phyloP scores from a whole-genome alignment of 2,888 invertebrate genomes.

The Apodemia zela region DNA sequence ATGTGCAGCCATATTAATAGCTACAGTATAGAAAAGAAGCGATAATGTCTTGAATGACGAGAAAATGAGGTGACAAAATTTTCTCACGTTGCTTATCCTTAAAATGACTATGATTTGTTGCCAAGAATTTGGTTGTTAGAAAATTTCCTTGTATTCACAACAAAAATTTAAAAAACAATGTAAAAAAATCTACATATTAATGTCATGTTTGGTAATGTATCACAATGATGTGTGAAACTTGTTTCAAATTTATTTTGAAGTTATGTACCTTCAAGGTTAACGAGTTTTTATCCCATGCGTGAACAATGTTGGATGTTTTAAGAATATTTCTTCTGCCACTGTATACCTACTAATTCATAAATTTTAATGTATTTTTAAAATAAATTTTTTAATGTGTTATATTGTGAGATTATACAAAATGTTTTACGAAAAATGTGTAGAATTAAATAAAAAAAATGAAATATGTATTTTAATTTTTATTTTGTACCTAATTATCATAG shows the following conservation, averaged over 20 bases:
- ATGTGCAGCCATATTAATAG: no score
- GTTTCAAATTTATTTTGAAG: not conserved
- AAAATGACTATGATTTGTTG: no score
- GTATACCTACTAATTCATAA: constrained; percentile 8
- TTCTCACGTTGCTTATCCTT: no score
- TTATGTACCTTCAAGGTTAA: not conserved
- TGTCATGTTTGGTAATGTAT: not conserved
- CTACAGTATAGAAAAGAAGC: no score
- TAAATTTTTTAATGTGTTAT: constrained; percentile 18
- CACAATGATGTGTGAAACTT: not conserved
- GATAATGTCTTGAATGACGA: no score
- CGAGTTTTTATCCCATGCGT: not conserved
- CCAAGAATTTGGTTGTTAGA: no score
- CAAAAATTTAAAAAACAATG: not conserved
- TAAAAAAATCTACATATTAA: not conserved
- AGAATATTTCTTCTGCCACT: constrained; percentile 2
- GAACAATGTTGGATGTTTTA: not conserved
- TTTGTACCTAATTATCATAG: not conserved
- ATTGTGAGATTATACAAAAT: constrained; percentile 21
- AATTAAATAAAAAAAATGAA: constrained; percentile 17
- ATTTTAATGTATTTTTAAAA: constrained; percentile 14
- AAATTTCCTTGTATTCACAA: no score
- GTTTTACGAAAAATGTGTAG: constrained; percentile 19
- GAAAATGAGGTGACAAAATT: no score
- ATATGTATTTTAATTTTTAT: not conserved